Evolutionary conservation across 1,140 invertebrate species (phyloP).

Genomic region (Globodera rostochiensis): DNA sequence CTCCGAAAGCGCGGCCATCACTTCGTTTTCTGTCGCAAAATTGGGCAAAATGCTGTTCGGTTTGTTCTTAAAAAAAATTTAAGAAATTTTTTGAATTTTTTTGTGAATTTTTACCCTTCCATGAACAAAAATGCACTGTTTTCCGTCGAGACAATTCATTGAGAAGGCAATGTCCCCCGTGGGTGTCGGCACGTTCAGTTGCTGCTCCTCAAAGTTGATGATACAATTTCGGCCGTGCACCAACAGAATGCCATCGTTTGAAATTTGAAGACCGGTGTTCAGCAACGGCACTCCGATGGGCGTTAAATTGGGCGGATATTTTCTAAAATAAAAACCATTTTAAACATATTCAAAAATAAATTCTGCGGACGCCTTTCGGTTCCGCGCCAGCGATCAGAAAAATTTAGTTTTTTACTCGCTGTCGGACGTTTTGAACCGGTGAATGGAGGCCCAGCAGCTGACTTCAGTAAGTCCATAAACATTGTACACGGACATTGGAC

Average conservation of each 20-base stretch:
- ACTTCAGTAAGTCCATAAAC: conserved; percentile 33
- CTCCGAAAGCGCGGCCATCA: conserved; percentile 15
- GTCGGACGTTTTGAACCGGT: not conserved
- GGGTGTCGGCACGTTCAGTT: not conserved
- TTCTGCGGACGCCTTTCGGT: too few species aligned
- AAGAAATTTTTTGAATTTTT: not conserved
- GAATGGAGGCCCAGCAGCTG: conserved; percentile 28
- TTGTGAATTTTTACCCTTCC: not conserved
- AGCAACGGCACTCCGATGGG: not conserved
- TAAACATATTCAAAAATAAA: not conserved
- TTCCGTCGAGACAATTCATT: not conserved
- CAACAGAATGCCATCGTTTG: conserved; percentile 4
- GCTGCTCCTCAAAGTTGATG: conserved; percentile 7
- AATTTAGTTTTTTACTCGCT: not conserved
- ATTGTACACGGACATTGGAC: conserved; percentile 26
- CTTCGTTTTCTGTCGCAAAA: conserved; percentile 17
- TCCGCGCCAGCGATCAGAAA: too few species aligned
- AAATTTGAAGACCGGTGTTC: not conserved
- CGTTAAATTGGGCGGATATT: conserved; percentile 7
- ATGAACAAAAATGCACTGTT: conserved; percentile 6
- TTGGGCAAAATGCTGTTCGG: conserved; percentile 32
- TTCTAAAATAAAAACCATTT: conserved; percentile 20
- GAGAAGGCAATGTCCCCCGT: conserved; percentile 19
- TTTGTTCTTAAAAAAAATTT: conserved; percentile 19
- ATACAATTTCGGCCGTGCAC: conserved; percentile 14